Percentiles rank a stretch among this genome's conserved stretches.
These are phyloP conservation scores for Drosophila sucinea DNA, from an alignment of 1,140 invertebrate genomes.

Conservation along the genomic window DNA sequence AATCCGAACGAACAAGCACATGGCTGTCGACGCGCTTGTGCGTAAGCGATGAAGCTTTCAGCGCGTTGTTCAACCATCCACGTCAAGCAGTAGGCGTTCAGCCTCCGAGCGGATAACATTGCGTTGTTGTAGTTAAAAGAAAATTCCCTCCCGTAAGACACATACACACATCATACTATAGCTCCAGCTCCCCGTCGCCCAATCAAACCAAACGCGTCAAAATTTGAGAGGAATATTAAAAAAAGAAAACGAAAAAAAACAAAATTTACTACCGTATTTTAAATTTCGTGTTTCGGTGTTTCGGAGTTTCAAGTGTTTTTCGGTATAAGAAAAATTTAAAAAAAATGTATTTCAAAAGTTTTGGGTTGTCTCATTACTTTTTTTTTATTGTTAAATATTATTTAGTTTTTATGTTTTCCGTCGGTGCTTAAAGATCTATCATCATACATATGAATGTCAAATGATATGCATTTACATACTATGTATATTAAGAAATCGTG, in stretches of 20 bases:
- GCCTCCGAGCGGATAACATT: conserved; percentile 83
- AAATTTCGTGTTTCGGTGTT: not conserved
- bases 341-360: not conserved
- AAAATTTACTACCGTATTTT: not conserved
- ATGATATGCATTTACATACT: not conserved
- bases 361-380: not conserved
- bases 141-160: conserved; percentile 15
- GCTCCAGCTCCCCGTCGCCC: not conserved
- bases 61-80: conserved; percentile 69
- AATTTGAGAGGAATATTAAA: not conserved
- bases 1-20: conserved; percentile 1
- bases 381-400: conserved; percentile 1
- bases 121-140: conserved; percentile 75
- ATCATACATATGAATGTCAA: not conserved
- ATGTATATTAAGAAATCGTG: conserved; percentile 6
- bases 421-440: not conserved
- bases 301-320: conserved; percentile 8
- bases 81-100: conserved; percentile 75
- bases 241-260: not conserved
- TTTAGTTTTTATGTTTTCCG: conserved; percentile 13
- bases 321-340: conserved; percentile 1
- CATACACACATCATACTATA: conserved; percentile 9
- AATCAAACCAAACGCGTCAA: not conserved
- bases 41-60: conserved; percentile 71
- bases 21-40: conserved; percentile 48